Evolutionary conservation across 2,888 invertebrate species (phyloP), one percentile per base, ranked within the genome.

Genomic region (Pecten maximus): DNA sequence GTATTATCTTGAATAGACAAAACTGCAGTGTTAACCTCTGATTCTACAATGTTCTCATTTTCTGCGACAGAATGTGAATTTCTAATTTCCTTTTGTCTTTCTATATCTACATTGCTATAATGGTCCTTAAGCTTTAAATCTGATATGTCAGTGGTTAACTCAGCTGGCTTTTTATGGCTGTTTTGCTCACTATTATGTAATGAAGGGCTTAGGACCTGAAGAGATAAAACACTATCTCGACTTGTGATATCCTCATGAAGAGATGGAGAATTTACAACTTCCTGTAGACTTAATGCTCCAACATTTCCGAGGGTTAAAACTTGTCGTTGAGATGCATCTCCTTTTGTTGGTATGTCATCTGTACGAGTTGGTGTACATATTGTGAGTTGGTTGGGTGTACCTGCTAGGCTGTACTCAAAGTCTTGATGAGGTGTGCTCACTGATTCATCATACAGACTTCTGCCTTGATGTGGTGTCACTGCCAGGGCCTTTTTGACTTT

Each of bases 261-360:
- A 74, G 74, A 35, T 35, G 74, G 74, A 28, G 74, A 74, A 15
- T 74, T 74, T 10, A 28, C 74, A 35, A 74, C 74, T 74, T 74
- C 74, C 28, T 74, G 74, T 23, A 74, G 74, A 28, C 74, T 74
- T 74, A 74, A 74, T 16, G 74, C 74, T 35, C 74, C 74, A 28
- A 74, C 74, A 74, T 74, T 74, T 74, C 74, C 74, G 28, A 74
- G 74, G 35, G 74, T 74, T 74, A 74, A 74, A 10, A 74, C 35
- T 74, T 74, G 74, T 28, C 74, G 74, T 74, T 35, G 74, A 74
- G 74, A 35, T 74, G 74, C 10, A 28, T 28, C 74, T 28, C 74
- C 74, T 23, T 74, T 28, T 74, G 74, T 35, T 28, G 74, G 8
- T 74, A 15, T 35, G 10, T 74, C 28, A 1, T 74, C 74, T 12